Conservation (phyloP, 2,113 vertebrate genomes). For the Vicugna pacos region DNA sequence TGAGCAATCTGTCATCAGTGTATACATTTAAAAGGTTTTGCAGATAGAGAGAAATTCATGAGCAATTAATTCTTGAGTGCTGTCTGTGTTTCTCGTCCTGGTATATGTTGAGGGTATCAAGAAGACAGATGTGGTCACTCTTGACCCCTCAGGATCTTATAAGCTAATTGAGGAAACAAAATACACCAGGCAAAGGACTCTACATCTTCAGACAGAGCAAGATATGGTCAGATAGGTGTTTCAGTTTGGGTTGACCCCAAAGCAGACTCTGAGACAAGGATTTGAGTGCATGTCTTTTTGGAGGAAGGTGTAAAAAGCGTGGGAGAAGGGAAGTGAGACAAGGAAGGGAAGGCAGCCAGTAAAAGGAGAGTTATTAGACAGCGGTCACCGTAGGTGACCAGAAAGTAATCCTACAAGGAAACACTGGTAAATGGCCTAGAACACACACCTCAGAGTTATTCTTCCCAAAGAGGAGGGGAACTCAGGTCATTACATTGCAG, state of each 20-base stretch:
- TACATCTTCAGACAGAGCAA: background rate
- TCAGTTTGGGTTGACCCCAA: conserved; percentile 1
- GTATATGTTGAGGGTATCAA: background rate
- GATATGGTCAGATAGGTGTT: background rate
- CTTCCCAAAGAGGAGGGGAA: background rate
- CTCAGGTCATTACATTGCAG: background rate
- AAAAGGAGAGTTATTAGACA: background rate
- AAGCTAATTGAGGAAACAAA: conserved; percentile 16
- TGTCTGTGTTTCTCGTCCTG: conserved; percentile 13
- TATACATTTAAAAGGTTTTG: conserved; percentile 21
- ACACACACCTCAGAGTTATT: background rate
- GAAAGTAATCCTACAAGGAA: background rate
- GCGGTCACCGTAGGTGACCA: background rate
- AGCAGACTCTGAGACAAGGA: background rate
- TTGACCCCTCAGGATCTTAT: background rate
- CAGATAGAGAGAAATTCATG: background rate
- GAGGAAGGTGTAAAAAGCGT: background rate
- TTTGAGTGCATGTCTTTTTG: background rate
- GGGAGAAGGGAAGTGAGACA: conserved; percentile 3
- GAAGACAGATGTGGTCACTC: background rate
- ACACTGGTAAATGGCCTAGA: background rate
- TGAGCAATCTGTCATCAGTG: background rate
- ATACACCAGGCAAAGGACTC: background rate
- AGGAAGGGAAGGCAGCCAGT: background rate
- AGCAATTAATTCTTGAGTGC: background rate